Percentiles rank a stretch among this genome's conserved stretches.
Evolutionary conservation across 2,888 invertebrate species (phyloP).

Genomic region (Argyresthia goedartella): DNA sequence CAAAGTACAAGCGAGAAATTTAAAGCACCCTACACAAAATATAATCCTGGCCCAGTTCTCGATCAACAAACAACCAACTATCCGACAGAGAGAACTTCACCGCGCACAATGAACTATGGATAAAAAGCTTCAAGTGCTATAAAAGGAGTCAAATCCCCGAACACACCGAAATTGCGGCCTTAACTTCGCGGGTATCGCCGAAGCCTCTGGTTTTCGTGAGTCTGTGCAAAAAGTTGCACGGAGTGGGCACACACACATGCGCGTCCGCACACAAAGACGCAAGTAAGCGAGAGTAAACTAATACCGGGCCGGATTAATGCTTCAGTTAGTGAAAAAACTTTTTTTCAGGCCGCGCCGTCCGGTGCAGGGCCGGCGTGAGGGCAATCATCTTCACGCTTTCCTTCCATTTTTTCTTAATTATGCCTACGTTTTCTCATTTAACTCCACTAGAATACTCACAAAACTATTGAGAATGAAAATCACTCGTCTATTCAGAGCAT

Average conservation of each 20-base stretch:
- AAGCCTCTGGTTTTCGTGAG: constrained; percentile 32
- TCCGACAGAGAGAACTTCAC: background rate
- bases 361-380: constrained; percentile 43
- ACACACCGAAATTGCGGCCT: background rate
- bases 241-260: constrained; percentile 43
- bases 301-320: constrained; percentile 71
- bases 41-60: background rate
- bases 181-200: constrained; percentile 9
- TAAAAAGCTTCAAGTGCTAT: background rate
- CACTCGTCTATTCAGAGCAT: no score
- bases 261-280: constrained; percentile 40
- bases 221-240: constrained; percentile 63
- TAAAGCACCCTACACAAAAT: background rate
- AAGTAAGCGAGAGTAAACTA: constrained; percentile 66
- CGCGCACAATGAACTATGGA: background rate
- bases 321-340: constrained; percentile 72
- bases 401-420: background rate
- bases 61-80: background rate
- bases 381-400: background rate
- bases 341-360: constrained; percentile 69
- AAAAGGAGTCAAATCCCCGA: background rate
- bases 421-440: background rate
- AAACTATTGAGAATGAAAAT: no score
- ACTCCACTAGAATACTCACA: no score
- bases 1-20: no score